Conservation (phyloP, 2,113 vertebrate species). For the Gorilla gorilla region DNA sequence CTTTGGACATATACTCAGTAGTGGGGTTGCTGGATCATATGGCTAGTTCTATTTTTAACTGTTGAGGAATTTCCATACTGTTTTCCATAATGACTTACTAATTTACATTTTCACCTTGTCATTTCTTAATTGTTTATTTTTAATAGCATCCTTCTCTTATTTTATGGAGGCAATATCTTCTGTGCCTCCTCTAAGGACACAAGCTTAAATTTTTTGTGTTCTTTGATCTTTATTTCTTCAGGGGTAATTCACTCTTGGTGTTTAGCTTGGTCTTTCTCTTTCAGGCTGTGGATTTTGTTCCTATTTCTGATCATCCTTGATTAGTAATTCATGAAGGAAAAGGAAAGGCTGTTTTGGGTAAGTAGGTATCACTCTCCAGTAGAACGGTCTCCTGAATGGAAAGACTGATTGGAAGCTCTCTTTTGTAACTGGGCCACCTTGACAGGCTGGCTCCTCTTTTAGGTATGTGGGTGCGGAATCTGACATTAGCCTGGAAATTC, state of each 20-base stretch:
- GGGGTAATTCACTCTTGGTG: neutral
- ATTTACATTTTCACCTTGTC: neutral
- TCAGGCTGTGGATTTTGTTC: conserved; percentile 3
- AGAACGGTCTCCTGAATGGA: neutral
- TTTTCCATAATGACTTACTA: neutral
- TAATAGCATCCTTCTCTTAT: neutral
- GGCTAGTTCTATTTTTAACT: neutral
- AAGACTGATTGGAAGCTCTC: neutral
- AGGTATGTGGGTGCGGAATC: neutral
- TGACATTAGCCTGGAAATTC: neutral
- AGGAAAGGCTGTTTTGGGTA: neutral
- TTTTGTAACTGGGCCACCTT: neutral
- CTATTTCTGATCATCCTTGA: conserved; percentile 12
- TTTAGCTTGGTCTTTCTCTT: conserved; percentile 21
- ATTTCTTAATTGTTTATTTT: neutral
- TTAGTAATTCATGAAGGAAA: conserved; percentile 43
- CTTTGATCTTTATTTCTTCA: conserved; percentile 2
- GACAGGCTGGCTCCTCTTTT: neutral
- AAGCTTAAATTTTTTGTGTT: neutral
- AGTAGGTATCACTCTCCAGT: neutral
- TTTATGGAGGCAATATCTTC: neutral
- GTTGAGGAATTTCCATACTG: neutral
- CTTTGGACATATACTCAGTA: neutral
- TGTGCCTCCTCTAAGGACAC: neutral
- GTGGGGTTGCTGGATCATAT: neutral